Percentiles rank a stretch among this genome's conserved stretches.
Evolutionary conservation across 1,140 invertebrate species (phyloP).

Genomic region (Agrilus planipennis): DNA sequence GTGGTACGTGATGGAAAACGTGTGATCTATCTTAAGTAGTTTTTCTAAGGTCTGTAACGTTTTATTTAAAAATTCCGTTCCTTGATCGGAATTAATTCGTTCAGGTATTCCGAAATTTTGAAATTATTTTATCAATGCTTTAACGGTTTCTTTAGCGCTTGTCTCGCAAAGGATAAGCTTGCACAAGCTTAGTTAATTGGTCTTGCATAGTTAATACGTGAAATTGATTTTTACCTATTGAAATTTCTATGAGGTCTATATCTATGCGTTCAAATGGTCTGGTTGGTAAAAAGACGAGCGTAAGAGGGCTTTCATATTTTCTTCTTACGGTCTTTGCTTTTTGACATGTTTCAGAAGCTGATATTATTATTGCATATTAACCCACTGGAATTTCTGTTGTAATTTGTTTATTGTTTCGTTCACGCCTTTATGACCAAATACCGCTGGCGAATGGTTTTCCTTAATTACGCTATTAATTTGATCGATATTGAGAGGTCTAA

Average conservation of each 20-base stretch:
- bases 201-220: conserved; percentile 31
- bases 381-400: conserved; percentile 2
- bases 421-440: too few species aligned
- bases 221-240: conserved; percentile 15
- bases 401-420: too few species aligned
- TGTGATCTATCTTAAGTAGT: conserved; percentile 22
- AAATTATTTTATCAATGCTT: conserved; percentile 19
- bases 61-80: conserved; percentile 22
- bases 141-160: conserved; percentile 15
- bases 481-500: too few species aligned
- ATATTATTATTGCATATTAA: conserved; percentile 1
- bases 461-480: too few species aligned
- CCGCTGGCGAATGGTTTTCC: too few species aligned
- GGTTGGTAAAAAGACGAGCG: too few species aligned
- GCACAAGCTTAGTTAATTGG: conserved; percentile 15
- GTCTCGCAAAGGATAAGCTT: conserved; percentile 16
- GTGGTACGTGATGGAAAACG: conserved; percentile 21
- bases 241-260: conserved; percentile 31
- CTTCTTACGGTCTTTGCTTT: conserved; percentile 8
- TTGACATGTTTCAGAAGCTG: conserved; percentile 4
- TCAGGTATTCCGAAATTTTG: conserved; percentile 18
- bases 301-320: too few species aligned
- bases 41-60: conserved; percentile 18
- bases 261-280: conserved; percentile 22
- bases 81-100: conserved; percentile 23